phyloP scores from a whole-genome alignment of 1,140 invertebrate genomes.

The Temnothorax curvispinosus region DNA sequence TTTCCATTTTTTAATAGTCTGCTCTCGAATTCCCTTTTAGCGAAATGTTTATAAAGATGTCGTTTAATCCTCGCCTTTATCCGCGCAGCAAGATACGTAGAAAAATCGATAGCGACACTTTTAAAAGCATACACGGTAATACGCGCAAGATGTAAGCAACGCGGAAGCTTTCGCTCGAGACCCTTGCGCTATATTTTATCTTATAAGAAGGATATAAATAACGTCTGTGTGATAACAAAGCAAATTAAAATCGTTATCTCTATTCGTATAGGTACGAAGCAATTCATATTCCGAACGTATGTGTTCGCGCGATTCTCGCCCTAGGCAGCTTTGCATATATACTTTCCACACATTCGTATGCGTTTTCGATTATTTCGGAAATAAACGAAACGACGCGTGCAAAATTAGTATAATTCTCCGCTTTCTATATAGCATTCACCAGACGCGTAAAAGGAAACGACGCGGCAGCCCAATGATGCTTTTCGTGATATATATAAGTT shows the following conservation, averaged over 20 bases:
- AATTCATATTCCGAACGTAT: not conserved
- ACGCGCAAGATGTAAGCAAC: not conserved
- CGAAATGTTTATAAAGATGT: conserved; percentile 13
- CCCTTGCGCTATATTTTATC: not conserved
- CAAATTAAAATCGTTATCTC: not conserved
- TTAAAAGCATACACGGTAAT: not conserved
- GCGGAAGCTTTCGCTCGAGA: conserved; percentile 16
- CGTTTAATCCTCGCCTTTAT: conserved; percentile 21
- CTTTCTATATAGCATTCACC: not conserved
- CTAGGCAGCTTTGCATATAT: no score
- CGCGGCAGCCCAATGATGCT: not conserved
- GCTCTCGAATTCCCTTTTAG: conserved; percentile 24
- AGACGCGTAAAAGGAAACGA: not conserved
- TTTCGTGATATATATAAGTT: not conserved
- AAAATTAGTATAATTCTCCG: conserved; percentile 15
- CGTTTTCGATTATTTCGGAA: conserved; percentile 15
- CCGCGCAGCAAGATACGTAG: not conserved
- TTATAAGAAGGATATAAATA: conserved; percentile 31
- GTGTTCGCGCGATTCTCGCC: not conserved
- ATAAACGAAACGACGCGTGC: not conserved
- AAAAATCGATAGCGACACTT: conserved; percentile 43
- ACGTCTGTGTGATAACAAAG: conserved; percentile 3
- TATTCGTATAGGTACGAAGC: not conserved
- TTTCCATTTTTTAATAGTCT: conserved; percentile 39
- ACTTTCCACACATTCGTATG: not conserved